Evolutionary conservation across 2,888 invertebrate genomes (phyloP).

Genomic region (Tachina grossa): DNA sequence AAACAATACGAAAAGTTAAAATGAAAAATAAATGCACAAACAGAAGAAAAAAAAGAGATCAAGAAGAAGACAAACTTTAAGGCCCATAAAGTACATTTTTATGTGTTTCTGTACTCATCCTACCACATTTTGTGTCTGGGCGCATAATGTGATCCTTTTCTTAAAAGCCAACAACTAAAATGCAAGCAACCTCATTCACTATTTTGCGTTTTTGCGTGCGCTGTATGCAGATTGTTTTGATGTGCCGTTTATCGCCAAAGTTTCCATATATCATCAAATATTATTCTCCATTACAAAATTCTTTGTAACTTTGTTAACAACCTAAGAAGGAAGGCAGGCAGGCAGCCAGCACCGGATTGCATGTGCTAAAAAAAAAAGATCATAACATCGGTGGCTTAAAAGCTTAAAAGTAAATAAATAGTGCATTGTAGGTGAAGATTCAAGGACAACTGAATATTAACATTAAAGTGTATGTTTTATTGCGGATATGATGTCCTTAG

Average conservation of each 20-base stretch:
- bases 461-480: constrained; percentile 9
- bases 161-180: constrained; percentile 45
- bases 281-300: constrained; percentile 70
- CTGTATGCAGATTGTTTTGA: constrained; percentile 65
- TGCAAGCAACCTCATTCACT: constrained; percentile 27
- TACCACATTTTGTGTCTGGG: constrained; percentile 49
- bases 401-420: constrained; percentile 10
- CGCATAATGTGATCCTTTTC: constrained; percentile 62
- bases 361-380: constrained; percentile 36
- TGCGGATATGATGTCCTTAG: constrained; percentile 1
- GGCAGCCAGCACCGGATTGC: constrained; percentile 34
- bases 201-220: constrained; percentile 43
- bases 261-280: constrained; percentile 70
- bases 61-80: constrained; percentile 74
- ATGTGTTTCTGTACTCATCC: constrained; percentile 73
- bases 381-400: constrained; percentile 44
- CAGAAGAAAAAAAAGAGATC: not conserved
- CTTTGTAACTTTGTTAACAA: constrained; percentile 67
- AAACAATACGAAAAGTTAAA: constrained; percentile 41
- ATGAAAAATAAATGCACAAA: constrained; percentile 7
- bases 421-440: constrained; percentile 53
- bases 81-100: constrained; percentile 79
- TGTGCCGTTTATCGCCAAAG: constrained; percentile 68
- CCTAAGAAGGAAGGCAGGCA: constrained; percentile 23
- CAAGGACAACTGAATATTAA: constrained; percentile 43